phyloP scores from a whole-genome alignment of 2,797 vertebrate genomes.

The Falco concolor region DNA sequence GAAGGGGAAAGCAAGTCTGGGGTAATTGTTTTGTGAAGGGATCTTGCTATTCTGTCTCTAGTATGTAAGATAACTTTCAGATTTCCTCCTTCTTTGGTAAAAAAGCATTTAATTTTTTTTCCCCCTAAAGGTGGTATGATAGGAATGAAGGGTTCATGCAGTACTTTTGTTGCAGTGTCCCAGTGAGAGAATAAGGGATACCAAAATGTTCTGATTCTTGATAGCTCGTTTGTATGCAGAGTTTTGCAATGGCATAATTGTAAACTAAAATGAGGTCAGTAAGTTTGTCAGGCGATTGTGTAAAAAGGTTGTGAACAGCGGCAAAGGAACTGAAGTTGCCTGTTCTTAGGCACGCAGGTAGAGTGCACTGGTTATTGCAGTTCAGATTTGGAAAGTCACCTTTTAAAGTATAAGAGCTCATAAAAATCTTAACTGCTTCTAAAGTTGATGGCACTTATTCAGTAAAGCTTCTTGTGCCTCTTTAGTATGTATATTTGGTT shows the following conservation, averaged over 20 bases:
- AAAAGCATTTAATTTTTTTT: background rate
- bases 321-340: background rate
- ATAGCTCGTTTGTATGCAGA: background rate
- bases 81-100: background rate
- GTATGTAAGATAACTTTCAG: background rate
- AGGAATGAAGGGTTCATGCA: background rate
- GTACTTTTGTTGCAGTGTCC: background rate
- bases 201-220: background rate
- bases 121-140: background rate
- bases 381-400: background rate
- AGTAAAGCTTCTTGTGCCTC: background rate
- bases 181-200: background rate
- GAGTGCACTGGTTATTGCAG: background rate
- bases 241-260: background rate
- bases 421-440: background rate
- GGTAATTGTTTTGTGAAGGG: background rate
- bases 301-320: background rate
- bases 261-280: background rate
- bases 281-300: background rate
- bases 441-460: background rate
- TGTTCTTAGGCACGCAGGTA: background rate
- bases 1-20: background rate
- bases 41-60: background rate
- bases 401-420: background rate
- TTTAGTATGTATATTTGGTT: background rate